Percentiles rank a stretch among this genome's conserved stretches.
Evolutionary conservation across 2,797 vertebrate genomes (phyloP).

Genomic region (Tamandua tetradactyla): DNA sequence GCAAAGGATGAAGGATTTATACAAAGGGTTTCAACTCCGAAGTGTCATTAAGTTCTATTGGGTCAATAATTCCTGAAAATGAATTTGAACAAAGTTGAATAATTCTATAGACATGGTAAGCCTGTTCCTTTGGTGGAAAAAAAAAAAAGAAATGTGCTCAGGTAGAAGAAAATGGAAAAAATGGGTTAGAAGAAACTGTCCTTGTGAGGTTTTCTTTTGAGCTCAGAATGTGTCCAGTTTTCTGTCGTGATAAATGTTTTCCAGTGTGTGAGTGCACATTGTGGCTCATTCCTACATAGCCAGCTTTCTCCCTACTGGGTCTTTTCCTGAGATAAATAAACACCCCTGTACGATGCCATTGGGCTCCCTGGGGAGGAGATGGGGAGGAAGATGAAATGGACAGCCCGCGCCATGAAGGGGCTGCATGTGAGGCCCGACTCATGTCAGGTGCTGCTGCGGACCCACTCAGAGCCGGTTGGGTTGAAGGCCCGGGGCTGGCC

Average conservation of each 20-base stretch:
- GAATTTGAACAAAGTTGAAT: constrained; percentile 67
- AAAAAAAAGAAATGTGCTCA: not conserved
- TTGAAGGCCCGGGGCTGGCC: not conserved
- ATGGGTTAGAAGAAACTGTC: not conserved
- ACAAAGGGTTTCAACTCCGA: constrained; percentile 61
- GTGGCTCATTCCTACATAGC: not conserved
- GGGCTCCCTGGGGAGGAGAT: not conserved
- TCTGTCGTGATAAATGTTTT: constrained; percentile 6
- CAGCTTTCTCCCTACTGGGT: not conserved
- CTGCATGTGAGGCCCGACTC: not conserved
- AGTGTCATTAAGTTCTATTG: constrained; percentile 62
- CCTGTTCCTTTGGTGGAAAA: not conserved
- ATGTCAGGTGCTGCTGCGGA: not conserved
- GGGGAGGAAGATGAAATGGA: not conserved
- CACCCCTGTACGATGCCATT: not conserved
- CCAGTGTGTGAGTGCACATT: not conserved
- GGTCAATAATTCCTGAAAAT: constrained; percentile 72
- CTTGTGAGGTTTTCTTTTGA: not conserved
- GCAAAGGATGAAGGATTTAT: constrained; percentile 52
- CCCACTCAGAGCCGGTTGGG: not conserved
- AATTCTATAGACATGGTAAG: constrained; percentile 30
- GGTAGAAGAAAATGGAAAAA: not conserved
- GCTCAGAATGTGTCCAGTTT: not conserved
- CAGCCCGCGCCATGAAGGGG: not conserved
- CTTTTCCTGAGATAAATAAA: not conserved